Conservation (phyloP, 1,140 invertebrate species). For the Medauroidea extradentata region DNA sequence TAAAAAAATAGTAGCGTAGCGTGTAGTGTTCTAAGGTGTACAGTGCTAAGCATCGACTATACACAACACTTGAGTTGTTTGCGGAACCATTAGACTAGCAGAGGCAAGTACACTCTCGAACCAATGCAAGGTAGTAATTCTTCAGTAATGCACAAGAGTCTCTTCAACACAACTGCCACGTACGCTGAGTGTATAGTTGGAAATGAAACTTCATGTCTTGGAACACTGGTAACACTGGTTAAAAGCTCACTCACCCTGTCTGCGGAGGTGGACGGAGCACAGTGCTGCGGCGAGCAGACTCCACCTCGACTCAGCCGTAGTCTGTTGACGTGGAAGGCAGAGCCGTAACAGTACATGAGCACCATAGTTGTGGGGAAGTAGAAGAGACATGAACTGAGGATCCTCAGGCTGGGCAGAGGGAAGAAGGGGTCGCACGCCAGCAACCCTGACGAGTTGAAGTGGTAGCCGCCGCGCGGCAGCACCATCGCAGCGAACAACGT, state of each 20-base stretch:
- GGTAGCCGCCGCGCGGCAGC: constrained; percentile 73
- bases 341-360: constrained; percentile 84
- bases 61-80: too few species aligned
- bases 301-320: constrained; percentile 55
- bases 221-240: too few species aligned
- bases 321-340: constrained; percentile 81
- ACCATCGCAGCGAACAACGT: constrained; percentile 74
- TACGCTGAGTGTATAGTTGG: too few species aligned
- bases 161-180: too few species aligned
- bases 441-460: constrained; percentile 78
- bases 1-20: too few species aligned
- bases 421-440: constrained; percentile 84
- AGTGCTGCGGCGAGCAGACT: not conserved
- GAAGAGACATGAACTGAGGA: constrained; percentile 76
- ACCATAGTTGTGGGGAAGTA: constrained; percentile 87
- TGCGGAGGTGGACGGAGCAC: constrained; percentile 39
- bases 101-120: too few species aligned
- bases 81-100: too few species aligned
- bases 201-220: too few species aligned
- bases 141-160: too few species aligned
- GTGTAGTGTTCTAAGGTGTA: too few species aligned
- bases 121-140: too few species aligned
- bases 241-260: constrained; percentile 53
- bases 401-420: constrained; percentile 65
- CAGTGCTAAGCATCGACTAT: too few species aligned